Evolutionary conservation across 2,888 invertebrate species (phyloP).

Genomic region (Dynastes hyllus): DNA sequence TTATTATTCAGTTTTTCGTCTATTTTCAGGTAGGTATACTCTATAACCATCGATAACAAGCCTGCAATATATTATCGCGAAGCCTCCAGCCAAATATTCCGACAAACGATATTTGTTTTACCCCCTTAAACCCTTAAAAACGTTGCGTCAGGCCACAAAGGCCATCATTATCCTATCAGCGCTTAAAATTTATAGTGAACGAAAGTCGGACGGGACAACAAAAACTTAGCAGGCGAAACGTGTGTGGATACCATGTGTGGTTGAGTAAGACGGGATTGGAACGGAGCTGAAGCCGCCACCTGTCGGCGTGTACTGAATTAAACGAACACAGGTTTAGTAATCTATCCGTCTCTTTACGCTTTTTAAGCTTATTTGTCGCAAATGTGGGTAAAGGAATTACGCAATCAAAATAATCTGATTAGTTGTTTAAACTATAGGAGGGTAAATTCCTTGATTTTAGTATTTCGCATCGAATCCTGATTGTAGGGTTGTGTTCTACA

Average conservation of each 20-base stretch:
- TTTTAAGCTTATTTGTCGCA: neutral
- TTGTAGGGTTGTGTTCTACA: too few species aligned
- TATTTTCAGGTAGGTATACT: neutral
- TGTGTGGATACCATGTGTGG: too few species aligned
- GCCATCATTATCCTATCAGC: slow-evolving; percentile 9
- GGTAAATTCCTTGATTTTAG: too few species aligned
- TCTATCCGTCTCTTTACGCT: neutral
- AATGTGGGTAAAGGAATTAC: neutral
- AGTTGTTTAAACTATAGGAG: too few species aligned
- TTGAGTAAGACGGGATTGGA: too few species aligned
- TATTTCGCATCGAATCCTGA: too few species aligned
- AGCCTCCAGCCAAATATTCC: neutral
- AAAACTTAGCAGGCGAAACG: neutral
- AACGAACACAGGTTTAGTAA: neutral
- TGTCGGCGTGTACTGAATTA: neutral
- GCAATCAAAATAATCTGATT: too few species aligned
- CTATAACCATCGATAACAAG: neutral
- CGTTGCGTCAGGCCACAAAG: neutral
- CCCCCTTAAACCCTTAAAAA: neutral
- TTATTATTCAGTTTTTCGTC: neutral
- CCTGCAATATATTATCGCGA: neutral
- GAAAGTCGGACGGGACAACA: neutral
- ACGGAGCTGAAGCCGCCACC: neutral
- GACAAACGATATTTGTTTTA: slow-evolving; percentile 6
- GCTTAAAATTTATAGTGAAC: neutral